Evolutionary conservation across 2,888 invertebrate genomes (phyloP).

Genomic region (Bimastos eiseni): DNA sequence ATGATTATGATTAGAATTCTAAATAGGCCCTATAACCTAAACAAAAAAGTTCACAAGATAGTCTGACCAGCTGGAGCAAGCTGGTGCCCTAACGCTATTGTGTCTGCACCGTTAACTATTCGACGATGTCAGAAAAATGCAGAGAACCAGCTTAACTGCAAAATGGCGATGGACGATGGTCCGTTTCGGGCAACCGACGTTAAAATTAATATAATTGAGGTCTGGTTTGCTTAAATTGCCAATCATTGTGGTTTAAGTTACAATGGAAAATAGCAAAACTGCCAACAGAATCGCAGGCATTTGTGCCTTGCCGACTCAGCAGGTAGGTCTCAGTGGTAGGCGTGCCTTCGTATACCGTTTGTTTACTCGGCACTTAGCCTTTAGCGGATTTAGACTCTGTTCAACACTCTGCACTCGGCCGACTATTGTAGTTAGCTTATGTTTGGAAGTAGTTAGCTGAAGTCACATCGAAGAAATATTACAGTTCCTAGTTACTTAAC

Average conservation of each 20-base stretch:
- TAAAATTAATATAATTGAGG: neutral
- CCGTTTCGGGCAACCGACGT: neutral
- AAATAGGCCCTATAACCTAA: too few relatives aligned
- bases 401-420: neutral
- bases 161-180: conserved; percentile 13
- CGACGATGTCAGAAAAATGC: neutral
- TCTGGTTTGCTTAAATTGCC: conserved; percentile 13
- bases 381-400: neutral
- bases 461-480: neutral
- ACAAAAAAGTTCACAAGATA: too few relatives aligned
- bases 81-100: neutral
- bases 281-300: neutral
- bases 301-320: conserved; percentile 8
- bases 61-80: too few relatives aligned
- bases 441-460: neutral
- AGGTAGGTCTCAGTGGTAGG: neutral
- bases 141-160: neutral
- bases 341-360: neutral
- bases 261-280: conserved; percentile 10
- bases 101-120: neutral
- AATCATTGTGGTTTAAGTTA: neutral
- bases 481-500: neutral
- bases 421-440: neutral
- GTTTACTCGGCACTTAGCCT: neutral
- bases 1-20: too few relatives aligned